Evolutionary conservation across 1,140 invertebrate genomes (phyloP).

Genomic region (Aphidius ervi): DNA sequence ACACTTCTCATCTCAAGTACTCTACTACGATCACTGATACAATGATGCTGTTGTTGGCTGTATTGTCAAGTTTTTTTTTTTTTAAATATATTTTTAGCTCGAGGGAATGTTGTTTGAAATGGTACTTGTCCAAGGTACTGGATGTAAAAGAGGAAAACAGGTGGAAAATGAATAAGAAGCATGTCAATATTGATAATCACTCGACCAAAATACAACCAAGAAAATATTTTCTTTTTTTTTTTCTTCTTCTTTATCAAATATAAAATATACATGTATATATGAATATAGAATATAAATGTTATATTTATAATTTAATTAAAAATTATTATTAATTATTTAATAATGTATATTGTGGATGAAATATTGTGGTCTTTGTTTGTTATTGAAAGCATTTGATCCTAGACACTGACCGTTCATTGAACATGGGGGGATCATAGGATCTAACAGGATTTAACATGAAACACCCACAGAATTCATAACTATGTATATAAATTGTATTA

Average conservation of each 20-base stretch:
- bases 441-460: conserved; percentile 12
- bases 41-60: conserved; percentile 10
- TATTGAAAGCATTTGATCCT: conserved; percentile 18
- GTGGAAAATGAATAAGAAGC: conserved; percentile 39
- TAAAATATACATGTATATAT: too few relatives aligned
- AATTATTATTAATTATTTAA: neutral
- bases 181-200: conserved; percentile 50
- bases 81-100: too few relatives aligned
- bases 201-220: conserved; percentile 14
- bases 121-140: conserved; percentile 36
- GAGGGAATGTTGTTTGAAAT: conserved; percentile 27
- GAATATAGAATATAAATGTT: too few relatives aligned
- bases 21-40: conserved; percentile 53
- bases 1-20: conserved; percentile 46
- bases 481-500: neutral
- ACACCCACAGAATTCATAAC: conserved; percentile 21
- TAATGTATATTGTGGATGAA: neutral
- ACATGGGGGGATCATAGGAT: conserved; percentile 18
- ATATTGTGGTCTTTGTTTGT: conserved; percentile 7
- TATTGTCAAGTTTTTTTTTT: too few relatives aligned
- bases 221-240: too few relatives aligned
- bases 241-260: too few relatives aligned
- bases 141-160: conserved; percentile 38
- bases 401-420: conserved; percentile 17
- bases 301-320: too few relatives aligned